Conservation (phyloP, 2,797 vertebrate genomes). For the Micrastur ruficollis region DNA sequence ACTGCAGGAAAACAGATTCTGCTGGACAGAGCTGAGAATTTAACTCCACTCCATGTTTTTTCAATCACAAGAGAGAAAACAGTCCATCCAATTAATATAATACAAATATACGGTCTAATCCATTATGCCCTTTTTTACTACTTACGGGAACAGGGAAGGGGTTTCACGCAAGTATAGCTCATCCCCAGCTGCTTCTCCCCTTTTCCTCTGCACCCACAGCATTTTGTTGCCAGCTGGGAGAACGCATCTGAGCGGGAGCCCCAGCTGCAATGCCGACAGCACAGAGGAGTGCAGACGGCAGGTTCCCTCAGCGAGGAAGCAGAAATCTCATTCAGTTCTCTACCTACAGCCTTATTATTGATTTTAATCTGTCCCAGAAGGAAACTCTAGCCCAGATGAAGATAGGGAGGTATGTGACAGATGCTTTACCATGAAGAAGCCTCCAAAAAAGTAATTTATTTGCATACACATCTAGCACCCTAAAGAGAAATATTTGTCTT, state of each 20-base stretch:
- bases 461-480: not conserved
- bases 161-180: not conserved
- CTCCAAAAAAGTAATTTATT: not conserved
- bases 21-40: not conserved
- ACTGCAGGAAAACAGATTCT: not conserved
- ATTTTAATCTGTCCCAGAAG: not conserved
- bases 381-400: not conserved
- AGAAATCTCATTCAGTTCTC: not conserved
- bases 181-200: not conserved
- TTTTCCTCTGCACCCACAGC: not conserved
- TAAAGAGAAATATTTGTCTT: not conserved
- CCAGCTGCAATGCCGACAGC: accelerated
- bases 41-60: not conserved
- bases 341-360: not conserved
- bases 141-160: not conserved
- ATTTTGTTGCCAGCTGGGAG: not conserved
- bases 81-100: not conserved
- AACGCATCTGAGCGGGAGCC: not conserved
- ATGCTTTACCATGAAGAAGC: not conserved
- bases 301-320: not conserved
- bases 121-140: not conserved
- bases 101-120: not conserved
- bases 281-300: not conserved
- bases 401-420: not conserved
- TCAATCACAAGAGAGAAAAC: not conserved